These are phyloP conservation scores for Exaiptasia diaphana DNA, from an alignment of 64 coral and sea anemone species.

Conservation along the genomic window DNA sequence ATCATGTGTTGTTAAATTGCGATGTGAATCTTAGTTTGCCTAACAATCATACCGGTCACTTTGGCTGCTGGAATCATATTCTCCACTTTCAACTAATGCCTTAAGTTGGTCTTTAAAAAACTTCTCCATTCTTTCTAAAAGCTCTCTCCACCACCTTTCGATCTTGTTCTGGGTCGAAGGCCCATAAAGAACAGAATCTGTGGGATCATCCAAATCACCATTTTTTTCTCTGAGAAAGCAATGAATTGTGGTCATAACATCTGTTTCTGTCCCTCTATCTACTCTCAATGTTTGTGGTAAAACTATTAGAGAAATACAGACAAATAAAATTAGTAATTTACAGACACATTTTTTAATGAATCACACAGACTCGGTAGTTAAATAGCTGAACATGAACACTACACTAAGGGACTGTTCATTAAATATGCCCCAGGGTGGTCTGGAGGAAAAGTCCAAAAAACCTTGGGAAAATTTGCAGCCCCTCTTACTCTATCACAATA, in stretches of 20 bases:
- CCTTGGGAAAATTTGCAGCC: no score
- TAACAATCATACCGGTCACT: background rate
- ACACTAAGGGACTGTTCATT: background rate
- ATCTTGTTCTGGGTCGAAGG: background rate
- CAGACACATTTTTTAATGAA: background rate
- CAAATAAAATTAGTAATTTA: slow-evolving; percentile 1
- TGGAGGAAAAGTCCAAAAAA: no score
- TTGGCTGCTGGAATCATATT: slow-evolving; percentile 31
- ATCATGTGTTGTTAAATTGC: background rate
- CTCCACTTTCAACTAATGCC: slow-evolving; percentile 20
- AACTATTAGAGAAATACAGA: background rate
- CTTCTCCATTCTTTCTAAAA: slow-evolving; percentile 18
- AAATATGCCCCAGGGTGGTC: no score
- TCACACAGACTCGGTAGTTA: background rate
- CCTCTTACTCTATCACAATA: no score
- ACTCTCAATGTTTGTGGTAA: background rate
- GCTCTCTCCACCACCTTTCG: background rate
- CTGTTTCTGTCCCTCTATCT: no score
- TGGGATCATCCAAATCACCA: no score
- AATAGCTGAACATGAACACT: no score
- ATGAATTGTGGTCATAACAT: no score
- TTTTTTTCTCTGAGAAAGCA: no score
- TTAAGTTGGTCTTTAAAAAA: background rate
- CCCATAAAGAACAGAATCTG: background rate
- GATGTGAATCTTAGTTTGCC: background rate